phyloP scores from a whole-genome alignment of 2,797 vertebrate genomes.

The Tarsius wallacei region DNA sequence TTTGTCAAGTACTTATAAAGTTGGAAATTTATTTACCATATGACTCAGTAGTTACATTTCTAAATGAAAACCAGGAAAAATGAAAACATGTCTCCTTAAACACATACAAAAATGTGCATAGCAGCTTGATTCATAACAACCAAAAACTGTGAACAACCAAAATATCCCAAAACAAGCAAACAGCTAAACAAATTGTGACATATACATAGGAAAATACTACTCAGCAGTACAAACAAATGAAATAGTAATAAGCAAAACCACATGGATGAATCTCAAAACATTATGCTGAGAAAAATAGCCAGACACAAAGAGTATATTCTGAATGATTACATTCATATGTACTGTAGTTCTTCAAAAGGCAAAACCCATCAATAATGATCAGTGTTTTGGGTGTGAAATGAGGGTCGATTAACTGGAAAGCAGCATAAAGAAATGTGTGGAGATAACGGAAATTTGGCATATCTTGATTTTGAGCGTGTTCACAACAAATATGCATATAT shows the following conservation, averaged over 20 bases:
- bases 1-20: background rate
- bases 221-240: background rate
- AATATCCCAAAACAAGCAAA: slow-evolving; percentile 11
- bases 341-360: background rate
- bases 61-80: background rate
- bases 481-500: background rate
- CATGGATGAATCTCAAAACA: background rate
- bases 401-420: background rate
- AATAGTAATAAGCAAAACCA: background rate
- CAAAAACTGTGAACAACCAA: background rate
- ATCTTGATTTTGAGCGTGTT: background rate
- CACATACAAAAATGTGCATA: background rate
- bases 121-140: background rate
- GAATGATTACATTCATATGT: background rate
- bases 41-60: background rate
- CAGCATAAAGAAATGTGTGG: background rate
- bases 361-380: background rate
- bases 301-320: background rate
- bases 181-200: background rate
- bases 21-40: background rate
- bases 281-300: background rate
- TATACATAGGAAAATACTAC: background rate
- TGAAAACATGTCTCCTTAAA: background rate
- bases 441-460: background rate
- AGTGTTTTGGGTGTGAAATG: background rate